Percentiles rank a stretch among this genome's conserved stretches.
These are phyloP conservation scores for Conger conger DNA, from an alignment of 2,113 vertebrate species.

Conservation along the genomic window DNA sequence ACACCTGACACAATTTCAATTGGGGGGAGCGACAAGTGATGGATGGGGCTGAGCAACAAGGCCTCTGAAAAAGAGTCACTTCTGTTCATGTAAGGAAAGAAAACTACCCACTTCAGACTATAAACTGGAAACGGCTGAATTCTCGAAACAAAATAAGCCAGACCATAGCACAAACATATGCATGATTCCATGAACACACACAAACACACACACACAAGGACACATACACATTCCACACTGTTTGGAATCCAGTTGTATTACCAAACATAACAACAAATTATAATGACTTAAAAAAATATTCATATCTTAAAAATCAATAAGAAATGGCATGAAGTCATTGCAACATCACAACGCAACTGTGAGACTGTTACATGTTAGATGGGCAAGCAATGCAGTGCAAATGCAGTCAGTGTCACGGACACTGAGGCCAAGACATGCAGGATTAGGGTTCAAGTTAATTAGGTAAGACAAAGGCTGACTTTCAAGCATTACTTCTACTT, in stretches of 20 bases:
- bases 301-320: background rate
- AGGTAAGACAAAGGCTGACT: constrained; percentile 20
- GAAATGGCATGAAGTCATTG: background rate
- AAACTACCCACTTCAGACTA: background rate
- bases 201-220: constrained; percentile 9
- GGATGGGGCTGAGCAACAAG: constrained; percentile 60
- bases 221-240: background rate
- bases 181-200: constrained; percentile 19
- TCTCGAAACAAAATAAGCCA: constrained; percentile 12
- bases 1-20: constrained; percentile 69
- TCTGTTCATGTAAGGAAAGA: constrained; percentile 47
- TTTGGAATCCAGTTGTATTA: background rate
- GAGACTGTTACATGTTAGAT: background rate
- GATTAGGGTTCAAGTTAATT: background rate
- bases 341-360: background rate
- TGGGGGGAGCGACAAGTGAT: constrained; percentile 63
- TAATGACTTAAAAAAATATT: background rate
- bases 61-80: constrained; percentile 53
- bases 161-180: background rate
- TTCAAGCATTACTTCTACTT: background rate
- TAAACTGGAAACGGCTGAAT: constrained; percentile 25
- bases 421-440: background rate
- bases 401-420: background rate
- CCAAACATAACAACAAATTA: background rate
- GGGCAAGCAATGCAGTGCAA: background rate